Conservation (phyloP, 2,797 vertebrate species). For the Emydoidea blandingii region DNA sequence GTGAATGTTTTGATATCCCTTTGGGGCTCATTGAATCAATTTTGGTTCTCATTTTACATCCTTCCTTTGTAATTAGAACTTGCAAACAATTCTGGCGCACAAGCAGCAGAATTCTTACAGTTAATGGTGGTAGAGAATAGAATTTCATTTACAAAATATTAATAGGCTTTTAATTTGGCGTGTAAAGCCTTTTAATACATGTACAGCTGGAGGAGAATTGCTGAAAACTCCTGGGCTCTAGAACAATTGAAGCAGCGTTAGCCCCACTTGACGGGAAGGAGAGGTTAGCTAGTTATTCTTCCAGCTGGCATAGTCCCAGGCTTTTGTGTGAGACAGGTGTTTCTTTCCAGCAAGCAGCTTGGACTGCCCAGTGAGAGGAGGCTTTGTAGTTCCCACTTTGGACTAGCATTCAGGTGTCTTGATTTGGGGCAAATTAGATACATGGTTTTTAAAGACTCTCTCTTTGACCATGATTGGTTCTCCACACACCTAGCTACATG, state of each 20-base stretch:
- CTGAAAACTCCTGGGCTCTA: not conserved
- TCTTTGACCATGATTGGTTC: too few relatives aligned
- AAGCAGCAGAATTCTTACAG: not conserved
- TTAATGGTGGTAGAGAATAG: not conserved
- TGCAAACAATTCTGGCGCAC: not conserved
- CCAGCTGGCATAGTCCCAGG: not conserved
- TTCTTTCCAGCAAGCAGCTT: not conserved
- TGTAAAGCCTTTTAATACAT: not conserved
- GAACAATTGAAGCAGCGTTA: not conserved
- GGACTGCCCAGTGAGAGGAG: not conserved
- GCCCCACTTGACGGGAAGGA: fast-evolving
- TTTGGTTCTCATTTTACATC: not conserved
- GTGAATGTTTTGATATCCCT: not conserved
- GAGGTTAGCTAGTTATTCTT: not conserved
- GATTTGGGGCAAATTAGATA: not conserved
- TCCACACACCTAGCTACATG: not conserved
- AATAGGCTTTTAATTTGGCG: not conserved
- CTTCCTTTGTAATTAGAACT: not conserved
- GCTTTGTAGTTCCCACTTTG: not conserved
- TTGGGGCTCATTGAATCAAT: not conserved
- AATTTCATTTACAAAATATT: not conserved
- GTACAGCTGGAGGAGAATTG: not conserved
- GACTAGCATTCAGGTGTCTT: not conserved
- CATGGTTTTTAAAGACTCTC: not conserved
- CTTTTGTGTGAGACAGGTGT: not conserved